Conservation (phyloP, 1,140 invertebrate genomes). For the Scaptomyza pallida region DNA sequence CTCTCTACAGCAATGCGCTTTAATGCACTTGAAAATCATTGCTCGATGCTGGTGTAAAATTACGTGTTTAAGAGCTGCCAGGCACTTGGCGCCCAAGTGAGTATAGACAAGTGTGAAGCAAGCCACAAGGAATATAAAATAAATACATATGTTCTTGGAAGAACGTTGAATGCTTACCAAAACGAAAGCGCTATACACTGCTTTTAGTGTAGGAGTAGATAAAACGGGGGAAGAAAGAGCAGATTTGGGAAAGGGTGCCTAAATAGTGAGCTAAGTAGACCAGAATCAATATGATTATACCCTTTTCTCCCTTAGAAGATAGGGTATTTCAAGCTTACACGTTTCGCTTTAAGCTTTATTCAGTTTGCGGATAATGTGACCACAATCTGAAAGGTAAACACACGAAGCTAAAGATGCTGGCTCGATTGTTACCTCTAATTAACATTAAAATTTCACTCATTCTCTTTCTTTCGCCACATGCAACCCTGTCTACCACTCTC, state of each 20-base stretch:
- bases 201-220: too few relatives aligned
- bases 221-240: too few relatives aligned
- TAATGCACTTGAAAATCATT: constrained; percentile 65
- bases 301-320: too few relatives aligned
- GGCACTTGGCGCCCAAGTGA: constrained; percentile 46
- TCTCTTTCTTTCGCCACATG: background rate
- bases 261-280: too few relatives aligned
- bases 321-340: constrained; percentile 6
- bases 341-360: constrained; percentile 53
- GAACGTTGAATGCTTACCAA: too few relatives aligned
- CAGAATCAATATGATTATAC: too few relatives aligned
- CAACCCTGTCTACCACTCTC: background rate
- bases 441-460: constrained; percentile 12
- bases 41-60: constrained; percentile 33
- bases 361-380: constrained; percentile 46
- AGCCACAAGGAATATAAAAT: too few relatives aligned
- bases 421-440: constrained; percentile 30
- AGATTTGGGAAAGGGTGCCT: too few relatives aligned
- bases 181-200: too few relatives aligned
- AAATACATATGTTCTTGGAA: too few relatives aligned
- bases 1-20: constrained; percentile 47
- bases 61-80: constrained; percentile 74
- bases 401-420: background rate
- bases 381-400: constrained; percentile 22
- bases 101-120: background rate